Conservation (phyloP, 92 coral and sea anemone species). For the Epizoanthus stellaris region DNA sequence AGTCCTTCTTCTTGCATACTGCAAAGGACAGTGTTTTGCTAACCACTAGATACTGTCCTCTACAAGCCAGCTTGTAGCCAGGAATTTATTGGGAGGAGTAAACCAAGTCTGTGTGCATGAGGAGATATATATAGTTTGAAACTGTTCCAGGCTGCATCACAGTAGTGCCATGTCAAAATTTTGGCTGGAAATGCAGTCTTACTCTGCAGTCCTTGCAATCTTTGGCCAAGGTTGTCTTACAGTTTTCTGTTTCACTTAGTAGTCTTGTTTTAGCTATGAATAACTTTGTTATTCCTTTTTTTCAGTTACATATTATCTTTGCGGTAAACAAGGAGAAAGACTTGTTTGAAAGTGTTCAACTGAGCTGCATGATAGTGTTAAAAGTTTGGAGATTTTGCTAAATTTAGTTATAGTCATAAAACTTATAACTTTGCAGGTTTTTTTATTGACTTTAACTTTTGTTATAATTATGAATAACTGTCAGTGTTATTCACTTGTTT, state of each 20-base stretch:
- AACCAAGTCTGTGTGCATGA: conserved; percentile 9
- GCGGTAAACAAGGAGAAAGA: conserved; percentile 30
- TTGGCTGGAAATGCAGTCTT: conserved; percentile 8
- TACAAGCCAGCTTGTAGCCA: conserved; percentile 35
- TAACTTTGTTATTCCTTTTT: conserved; percentile 9
- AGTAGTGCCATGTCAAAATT: conserved; percentile 18
- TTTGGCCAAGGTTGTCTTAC: conserved; percentile 36
- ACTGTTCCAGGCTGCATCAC: conserved; percentile 19
- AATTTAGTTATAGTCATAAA: conserved; percentile 34
- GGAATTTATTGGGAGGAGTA: conserved; percentile 26
- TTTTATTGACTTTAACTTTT: conserved; percentile 26
- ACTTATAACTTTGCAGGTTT: conserved; percentile 21
- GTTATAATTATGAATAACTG: conserved; percentile 32
- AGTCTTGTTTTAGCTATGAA: conserved; percentile 32
- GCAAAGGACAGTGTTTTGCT: conserved; percentile 55
- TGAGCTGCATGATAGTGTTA: conserved; percentile 34
- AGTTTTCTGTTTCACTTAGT: conserved; percentile 27
- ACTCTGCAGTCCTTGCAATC: conserved; percentile 23
- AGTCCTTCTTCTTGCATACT: conserved; percentile 44
- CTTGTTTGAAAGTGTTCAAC: not conserved
- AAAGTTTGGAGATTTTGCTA: conserved; percentile 30
- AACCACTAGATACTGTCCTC: conserved; percentile 25
- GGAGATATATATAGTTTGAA: conserved; percentile 24
- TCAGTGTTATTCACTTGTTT: conserved; percentile 39
- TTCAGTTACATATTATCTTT: conserved; percentile 31